A percentile compares a stretch with the other conserved stretches of the same genome.
Conservation (phyloP, 92 coral and sea anemone genomes). For the Pocillopora grandis region DNA sequence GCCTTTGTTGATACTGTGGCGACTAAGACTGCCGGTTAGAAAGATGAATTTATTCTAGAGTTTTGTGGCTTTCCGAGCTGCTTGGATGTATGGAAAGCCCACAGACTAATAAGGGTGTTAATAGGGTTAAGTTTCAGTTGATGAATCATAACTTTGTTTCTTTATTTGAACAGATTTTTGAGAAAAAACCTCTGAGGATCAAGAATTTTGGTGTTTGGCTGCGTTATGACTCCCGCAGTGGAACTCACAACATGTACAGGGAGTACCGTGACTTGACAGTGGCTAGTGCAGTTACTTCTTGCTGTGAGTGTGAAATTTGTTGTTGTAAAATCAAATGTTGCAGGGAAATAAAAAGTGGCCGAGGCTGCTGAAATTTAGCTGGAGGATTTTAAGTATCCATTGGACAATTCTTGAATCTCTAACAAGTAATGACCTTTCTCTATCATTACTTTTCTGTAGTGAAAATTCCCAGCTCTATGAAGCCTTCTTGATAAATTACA, state of each 20-base stretch:
- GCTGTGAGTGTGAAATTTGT: slow-evolving; percentile 71
- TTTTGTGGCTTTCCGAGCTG: neutral
- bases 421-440: too few species aligned
- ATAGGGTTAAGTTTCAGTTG: neutral
- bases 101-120: neutral
- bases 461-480: too few species aligned
- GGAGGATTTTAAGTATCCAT: too few species aligned
- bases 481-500: too few species aligned
- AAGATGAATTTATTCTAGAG: too few species aligned
- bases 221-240: slow-evolving; percentile 99
- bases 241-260: slow-evolving; percentile 99
- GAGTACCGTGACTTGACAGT: slow-evolving; percentile 98
- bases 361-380: too few species aligned
- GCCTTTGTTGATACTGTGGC: too few species aligned
- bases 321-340: neutral
- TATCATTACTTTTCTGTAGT: too few species aligned
- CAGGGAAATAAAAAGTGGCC: too few species aligned
- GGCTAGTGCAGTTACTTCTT: slow-evolving; percentile 86
- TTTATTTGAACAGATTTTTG: slow-evolving; percentile 61
- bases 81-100: too few species aligned
- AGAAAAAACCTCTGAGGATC: slow-evolving; percentile 84
- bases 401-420: too few species aligned
- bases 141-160: neutral
- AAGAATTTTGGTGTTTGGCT: slow-evolving; percentile 99
- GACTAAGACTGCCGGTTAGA: too few species aligned